Percentiles rank a stretch among this genome's conserved stretches.
phyloP scores from a whole-genome alignment of 2,113 vertebrate genomes.

The Mobula hypostoma region DNA sequence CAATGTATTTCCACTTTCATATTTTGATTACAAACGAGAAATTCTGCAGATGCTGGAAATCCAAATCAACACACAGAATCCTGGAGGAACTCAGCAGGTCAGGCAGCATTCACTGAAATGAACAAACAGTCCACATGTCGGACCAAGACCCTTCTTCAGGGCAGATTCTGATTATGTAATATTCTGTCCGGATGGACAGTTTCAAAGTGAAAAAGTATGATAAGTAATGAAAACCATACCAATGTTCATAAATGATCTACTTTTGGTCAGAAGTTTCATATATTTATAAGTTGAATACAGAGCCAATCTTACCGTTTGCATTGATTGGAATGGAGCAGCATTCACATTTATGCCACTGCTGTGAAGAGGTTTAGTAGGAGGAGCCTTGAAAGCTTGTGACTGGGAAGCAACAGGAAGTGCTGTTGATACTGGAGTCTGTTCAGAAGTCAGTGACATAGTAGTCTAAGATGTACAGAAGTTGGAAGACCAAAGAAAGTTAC shows the following conservation, averaged over 20 bases:
- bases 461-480: slow-evolving; percentile 56
- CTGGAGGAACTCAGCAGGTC: too few species aligned
- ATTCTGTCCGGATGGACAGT: neutral
- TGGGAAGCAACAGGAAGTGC: slow-evolving; percentile 82
- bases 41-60: too few species aligned
- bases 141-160: too few species aligned
- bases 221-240: neutral
- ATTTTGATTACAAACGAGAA: neutral
- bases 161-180: neutral
- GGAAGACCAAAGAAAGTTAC: neutral
- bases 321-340: slow-evolving; percentile 98
- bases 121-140: too few species aligned
- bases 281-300: neutral
- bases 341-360: slow-evolving; percentile 96
- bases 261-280: neutral
- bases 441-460: slow-evolving; percentile 78
- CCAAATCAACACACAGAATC: too few species aligned
- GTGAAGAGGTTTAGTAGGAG: slow-evolving; percentile 82
- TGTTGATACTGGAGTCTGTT: slow-evolving; percentile 75
- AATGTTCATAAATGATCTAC: neutral
- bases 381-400: slow-evolving; percentile 85
- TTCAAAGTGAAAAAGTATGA: neutral
- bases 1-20: neutral
- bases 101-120: too few species aligned
- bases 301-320: slow-evolving; percentile 80